phyloP scores from a whole-genome alignment of 2,113 vertebrate species.

The Phrynocephalus versicolor region DNA sequence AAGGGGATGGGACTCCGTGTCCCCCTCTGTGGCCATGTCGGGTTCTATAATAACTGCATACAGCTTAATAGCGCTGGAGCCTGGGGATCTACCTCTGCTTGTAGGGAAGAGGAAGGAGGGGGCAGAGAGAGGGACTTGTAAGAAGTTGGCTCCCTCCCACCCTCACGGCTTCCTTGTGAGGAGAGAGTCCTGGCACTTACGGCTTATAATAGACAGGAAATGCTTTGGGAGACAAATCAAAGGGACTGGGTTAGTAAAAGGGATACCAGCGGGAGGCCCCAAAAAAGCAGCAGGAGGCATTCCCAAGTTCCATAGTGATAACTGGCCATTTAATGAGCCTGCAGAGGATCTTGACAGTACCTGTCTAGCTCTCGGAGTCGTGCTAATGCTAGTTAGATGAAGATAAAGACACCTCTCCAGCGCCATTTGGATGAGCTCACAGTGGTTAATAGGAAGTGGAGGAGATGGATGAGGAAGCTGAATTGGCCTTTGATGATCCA shows the following conservation, averaged over 20 bases:
- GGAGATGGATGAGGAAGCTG: background rate
- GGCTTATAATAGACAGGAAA: slow-evolving; percentile 10
- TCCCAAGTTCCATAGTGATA: slow-evolving; percentile 18
- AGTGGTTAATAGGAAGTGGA: background rate
- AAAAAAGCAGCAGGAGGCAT: slow-evolving; percentile 30
- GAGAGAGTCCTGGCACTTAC: slow-evolving; percentile 5
- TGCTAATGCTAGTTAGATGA: slow-evolving; percentile 14
- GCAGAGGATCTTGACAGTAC: background rate
- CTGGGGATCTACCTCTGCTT: slow-evolving; percentile 21
- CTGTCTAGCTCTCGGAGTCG: slow-evolving; percentile 24
- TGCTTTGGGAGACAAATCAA: slow-evolving; percentile 32
- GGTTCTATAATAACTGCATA: background rate
- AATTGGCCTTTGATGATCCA: background rate
- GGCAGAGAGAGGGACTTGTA: slow-evolving; percentile 25
- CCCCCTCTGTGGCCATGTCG: too few relatives aligned
- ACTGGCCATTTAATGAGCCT: slow-evolving; percentile 38
- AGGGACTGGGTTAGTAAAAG: slow-evolving; percentile 9
- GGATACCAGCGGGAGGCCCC: slow-evolving; percentile 14
- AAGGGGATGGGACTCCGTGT: too few relatives aligned
- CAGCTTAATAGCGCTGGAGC: background rate
- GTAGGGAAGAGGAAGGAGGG: slow-evolving; percentile 2
- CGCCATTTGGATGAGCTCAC: slow-evolving; percentile 12
- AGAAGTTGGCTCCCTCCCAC: background rate
- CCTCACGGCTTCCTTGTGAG: background rate
- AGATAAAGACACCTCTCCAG: background rate